Conservation (phyloP, 2,113 vertebrate genomes). For the Nasalis larvatus region DNA sequence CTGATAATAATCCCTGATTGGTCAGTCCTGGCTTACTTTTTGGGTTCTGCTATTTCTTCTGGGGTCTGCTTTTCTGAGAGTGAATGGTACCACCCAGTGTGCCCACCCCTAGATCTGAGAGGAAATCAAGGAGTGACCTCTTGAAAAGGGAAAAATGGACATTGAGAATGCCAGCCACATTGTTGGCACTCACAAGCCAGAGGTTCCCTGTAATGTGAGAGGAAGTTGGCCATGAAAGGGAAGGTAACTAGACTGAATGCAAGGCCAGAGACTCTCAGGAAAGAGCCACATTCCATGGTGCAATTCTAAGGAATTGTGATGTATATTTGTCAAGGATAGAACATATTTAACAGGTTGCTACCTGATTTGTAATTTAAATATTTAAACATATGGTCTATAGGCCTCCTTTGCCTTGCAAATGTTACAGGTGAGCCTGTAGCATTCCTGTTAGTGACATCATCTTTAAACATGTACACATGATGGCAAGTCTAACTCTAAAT, state of each 20-base stretch:
- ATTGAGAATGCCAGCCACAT: background rate
- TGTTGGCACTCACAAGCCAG: background rate
- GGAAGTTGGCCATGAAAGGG: background rate
- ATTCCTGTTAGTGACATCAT: background rate
- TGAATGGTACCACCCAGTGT: background rate
- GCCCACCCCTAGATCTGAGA: fast-evolving
- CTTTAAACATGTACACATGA: background rate
- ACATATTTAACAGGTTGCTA: background rate
- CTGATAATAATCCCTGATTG: too few species aligned
- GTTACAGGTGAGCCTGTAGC: background rate
- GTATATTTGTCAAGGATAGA: background rate
- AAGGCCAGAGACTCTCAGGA: background rate
- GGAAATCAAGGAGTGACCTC: background rate
- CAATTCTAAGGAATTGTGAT: background rate
- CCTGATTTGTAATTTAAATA: background rate
- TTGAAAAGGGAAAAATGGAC: background rate
- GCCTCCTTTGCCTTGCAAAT: background rate
- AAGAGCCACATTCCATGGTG: too few species aligned
- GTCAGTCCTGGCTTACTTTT: background rate
- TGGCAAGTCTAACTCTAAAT: background rate
- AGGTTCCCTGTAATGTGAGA: background rate
- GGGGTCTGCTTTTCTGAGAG: background rate
- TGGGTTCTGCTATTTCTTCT: background rate
- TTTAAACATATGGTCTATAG: background rate
- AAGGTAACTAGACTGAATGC: too few species aligned